These are phyloP conservation scores for Jordanella pulchra DNA, from an alignment of 2,797 vertebrate genomes.

Conservation along the genomic window DNA sequence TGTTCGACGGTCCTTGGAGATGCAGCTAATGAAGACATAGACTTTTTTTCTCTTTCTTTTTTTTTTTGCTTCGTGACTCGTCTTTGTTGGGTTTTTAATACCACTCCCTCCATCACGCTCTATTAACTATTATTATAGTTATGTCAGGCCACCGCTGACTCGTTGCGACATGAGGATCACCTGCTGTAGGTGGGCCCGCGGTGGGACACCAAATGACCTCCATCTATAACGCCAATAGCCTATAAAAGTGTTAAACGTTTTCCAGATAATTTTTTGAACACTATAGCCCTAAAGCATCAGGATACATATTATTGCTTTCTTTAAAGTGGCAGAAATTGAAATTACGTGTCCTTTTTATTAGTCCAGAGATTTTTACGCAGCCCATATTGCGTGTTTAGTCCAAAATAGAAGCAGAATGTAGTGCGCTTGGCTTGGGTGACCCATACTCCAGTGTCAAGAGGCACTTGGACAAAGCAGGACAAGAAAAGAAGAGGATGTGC, in stretches of 20 bases:
- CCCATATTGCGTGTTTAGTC: not conserved
- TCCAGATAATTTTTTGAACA: not conserved
- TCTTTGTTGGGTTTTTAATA: conserved; percentile 91
- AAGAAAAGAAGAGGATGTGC: conserved; percentile 24
- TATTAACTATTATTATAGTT: conserved; percentile 96
- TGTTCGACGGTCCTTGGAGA: conserved; percentile 95
- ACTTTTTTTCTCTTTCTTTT: conserved; percentile 74
- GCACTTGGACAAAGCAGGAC: conserved; percentile 32
- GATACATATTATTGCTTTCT: not conserved
- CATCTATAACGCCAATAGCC: conserved; percentile 68
- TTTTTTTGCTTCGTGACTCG: conserved; percentile 79
- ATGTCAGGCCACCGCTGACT: conserved; percentile 87
- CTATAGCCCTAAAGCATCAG: not conserved
- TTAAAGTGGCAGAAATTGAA: not conserved
- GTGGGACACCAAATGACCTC: conserved; percentile 71
- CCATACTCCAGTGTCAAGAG: conserved; percentile 41
- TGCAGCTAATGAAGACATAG: conserved; percentile 95
- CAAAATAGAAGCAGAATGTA: not conserved
- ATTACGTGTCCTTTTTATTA: not conserved
- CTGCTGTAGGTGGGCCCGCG: conserved; percentile 86
- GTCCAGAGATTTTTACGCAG: not conserved
- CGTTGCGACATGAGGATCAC: conserved; percentile 88
- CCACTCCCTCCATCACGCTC: conserved; percentile 89
- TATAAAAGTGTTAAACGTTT: conserved; percentile 43
- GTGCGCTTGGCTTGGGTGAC: conserved; percentile 39